Base-by-base conservation (phyloP, 2,888 invertebrate genomes). In the Erpobdella octoculata region DNA sequence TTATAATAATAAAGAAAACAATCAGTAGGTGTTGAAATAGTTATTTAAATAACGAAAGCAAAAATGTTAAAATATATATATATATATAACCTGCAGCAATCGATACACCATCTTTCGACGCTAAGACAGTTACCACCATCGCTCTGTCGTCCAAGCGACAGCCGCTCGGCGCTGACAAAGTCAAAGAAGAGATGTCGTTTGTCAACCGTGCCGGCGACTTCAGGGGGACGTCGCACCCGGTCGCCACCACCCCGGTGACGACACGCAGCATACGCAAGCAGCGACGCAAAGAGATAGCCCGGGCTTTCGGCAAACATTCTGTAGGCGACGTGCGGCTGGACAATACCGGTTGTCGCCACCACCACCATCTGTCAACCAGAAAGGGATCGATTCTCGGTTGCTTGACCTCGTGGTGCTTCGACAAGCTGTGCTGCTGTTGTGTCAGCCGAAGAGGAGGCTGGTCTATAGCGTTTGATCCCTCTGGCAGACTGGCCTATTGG, bases 381-480 rank as follows among this genome's bases (percentile, higher is more conserved):
- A 53, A 53, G 53, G 28, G 28, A 25, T 25, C 53, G 28, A 6
- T 53, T 28, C 4, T 53, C 53, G 53, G 53, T 28, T 28, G 53
- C 53, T 25, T 53, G 21, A 8, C 53, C 6, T 5, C 12, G 21
- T 53, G 53, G 69, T 69, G 48, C n/a, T n/a, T n/a, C 18, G 21
- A 33, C 1, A 69, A 15, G 18, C 58, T 69, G 36, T 69, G 69
- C 36, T 69, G 69, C 31, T 69, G 69, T 21, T 69, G 69, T 33
- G 35, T 38, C 2, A 58, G 53, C 69, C 38, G 53, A 53, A n/a
- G n/a, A n/a, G n/a, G n/a, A n/a, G 53, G 53, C 4, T 53, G 53
- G 53, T 93, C 94, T 70, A 94, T 96, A 85, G 94, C 96, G 77
- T 96, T 97, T 84, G 96, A 97, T 86, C 96, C 96, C 35, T 93